Percentiles rank a stretch among this genome's conserved stretches.
phyloP scores from a whole-genome alignment of 1,140 invertebrate genomes.

The Dreissena polymorpha region DNA sequence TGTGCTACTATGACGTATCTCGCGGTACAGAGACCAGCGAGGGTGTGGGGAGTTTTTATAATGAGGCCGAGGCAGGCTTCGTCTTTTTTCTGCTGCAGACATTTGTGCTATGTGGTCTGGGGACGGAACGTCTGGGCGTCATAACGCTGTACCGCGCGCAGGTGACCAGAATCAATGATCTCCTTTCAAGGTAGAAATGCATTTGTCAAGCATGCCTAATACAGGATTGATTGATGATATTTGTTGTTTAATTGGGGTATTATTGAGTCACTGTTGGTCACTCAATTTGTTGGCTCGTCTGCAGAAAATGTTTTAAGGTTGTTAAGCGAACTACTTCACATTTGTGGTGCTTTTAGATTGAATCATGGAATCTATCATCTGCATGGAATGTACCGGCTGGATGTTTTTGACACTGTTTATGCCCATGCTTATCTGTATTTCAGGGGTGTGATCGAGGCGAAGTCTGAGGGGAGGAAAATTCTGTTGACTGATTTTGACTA shows the following conservation, averaged over 20 bases:
- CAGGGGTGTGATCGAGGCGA: too few relatives aligned
- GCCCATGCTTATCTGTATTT: too few relatives aligned
- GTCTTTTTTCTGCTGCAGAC: slow-evolving; percentile 67
- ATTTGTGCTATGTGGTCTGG: slow-evolving; percentile 60
- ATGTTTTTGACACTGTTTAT: too few relatives aligned
- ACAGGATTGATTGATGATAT: background rate
- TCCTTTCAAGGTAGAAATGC: slow-evolving; percentile 24
- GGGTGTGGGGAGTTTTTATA: slow-evolving; percentile 67
- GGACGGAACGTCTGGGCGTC: slow-evolving; percentile 68
- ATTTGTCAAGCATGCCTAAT: too few relatives aligned
- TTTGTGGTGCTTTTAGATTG: too few relatives aligned
- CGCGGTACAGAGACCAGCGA: slow-evolving; percentile 65
- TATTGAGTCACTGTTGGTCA: background rate
- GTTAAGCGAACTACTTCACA: too few relatives aligned
- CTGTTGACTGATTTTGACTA: too few relatives aligned
- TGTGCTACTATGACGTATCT: slow-evolving; percentile 73
- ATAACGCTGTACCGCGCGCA: slow-evolving; percentile 75
- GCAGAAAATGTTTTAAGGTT: too few relatives aligned
- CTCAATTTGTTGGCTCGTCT: background rate
- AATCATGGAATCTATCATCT: too few relatives aligned
- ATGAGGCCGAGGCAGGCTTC: slow-evolving; percentile 70
- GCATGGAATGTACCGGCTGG: too few relatives aligned
- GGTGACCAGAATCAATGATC: slow-evolving; percentile 60
- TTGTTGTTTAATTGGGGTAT: background rate
- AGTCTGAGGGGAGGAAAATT: too few relatives aligned